phyloP scores from a whole-genome alignment of 2,888 invertebrate genomes.

The Muschampia plurimacula region DNA sequence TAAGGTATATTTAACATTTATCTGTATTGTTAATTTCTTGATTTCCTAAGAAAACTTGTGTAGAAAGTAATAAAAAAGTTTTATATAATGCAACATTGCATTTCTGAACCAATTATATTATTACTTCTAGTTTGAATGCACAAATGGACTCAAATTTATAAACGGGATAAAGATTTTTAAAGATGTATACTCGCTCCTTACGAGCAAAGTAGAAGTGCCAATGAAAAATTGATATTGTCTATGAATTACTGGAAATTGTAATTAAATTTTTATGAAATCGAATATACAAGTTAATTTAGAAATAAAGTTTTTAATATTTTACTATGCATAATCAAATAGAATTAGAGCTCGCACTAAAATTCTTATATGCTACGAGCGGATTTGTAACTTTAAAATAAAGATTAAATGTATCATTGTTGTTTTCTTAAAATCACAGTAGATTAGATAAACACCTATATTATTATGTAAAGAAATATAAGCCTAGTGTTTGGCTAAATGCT shows the following conservation, averaged over 20 bases:
- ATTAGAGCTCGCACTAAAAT: conserved; percentile 19
- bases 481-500: neutral
- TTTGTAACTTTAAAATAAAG: conserved; percentile 37
- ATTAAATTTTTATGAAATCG: neutral
- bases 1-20: no score
- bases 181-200: neutral
- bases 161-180: neutral
- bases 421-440: conserved; percentile 34
- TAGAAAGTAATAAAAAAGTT: no score
- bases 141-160: neutral
- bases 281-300: conserved; percentile 2
- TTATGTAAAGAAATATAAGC: no score
- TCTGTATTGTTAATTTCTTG: no score
- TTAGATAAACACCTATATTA: conserved; percentile 21
- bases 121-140: neutral
- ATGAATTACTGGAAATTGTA: conserved; percentile 2
- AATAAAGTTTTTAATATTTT: conserved; percentile 7
- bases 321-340: conserved; percentile 4
- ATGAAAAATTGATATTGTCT: conserved; percentile 1
- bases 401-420: conserved; percentile 29
- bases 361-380: conserved; percentile 21
- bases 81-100: no score
- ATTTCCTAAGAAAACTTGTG: no score
- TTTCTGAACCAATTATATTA: no score
- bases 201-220: neutral